These are phyloP conservation scores for Ardeotis arabs DNA, from an alignment of 2,113 vertebrate genomes.

Conservation along the genomic window DNA sequence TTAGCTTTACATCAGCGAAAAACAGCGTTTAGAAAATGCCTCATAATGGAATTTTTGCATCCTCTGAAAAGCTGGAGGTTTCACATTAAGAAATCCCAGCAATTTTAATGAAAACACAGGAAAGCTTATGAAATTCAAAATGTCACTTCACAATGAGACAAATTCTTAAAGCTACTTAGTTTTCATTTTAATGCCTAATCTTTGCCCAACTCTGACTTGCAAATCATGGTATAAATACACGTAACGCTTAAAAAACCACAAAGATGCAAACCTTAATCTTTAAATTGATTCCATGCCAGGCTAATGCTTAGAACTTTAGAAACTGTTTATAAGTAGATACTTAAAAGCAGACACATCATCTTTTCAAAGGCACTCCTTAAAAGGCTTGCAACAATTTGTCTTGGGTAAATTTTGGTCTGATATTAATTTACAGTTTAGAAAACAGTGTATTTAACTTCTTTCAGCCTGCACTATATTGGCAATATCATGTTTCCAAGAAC, in stretches of 20 bases:
- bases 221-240: not conserved
- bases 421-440: not conserved
- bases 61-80: not conserved
- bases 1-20: not conserved
- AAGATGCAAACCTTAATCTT: not conserved
- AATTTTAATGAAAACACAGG: not conserved
- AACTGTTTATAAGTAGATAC: not conserved
- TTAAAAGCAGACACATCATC: not conserved
- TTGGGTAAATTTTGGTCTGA: not conserved
- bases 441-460: not conserved
- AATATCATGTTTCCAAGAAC: not conserved
- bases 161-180: not conserved
- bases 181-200: not conserved
- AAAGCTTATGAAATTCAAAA: not conserved
- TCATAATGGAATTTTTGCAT: not conserved
- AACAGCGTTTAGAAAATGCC: not conserved
- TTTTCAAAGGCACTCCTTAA: not conserved
- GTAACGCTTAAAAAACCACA: not conserved
- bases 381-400: not conserved
- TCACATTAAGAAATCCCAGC: not conserved
- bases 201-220: not conserved
- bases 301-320: not conserved
- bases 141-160: not conserved
- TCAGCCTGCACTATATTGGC: not conserved
- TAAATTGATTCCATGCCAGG: not conserved